Evolutionary conservation across 2,888 invertebrate genomes (phyloP).

Genomic region (Slavum lentiscoides): DNA sequence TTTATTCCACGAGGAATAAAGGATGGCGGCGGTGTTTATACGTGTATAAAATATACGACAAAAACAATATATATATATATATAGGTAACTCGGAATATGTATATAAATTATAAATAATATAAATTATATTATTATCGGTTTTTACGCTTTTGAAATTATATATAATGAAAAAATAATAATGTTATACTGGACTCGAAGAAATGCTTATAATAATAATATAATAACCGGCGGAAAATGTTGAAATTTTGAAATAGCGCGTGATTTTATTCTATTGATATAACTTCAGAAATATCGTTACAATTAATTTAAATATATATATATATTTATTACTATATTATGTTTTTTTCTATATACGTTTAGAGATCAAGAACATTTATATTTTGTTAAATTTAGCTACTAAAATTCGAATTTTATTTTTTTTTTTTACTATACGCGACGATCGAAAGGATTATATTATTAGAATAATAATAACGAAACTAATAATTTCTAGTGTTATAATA

Average conservation of each 20-base stretch:
- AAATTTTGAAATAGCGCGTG: no score
- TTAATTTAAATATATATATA: not conserved
- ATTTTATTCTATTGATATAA: no score
- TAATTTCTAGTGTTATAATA: conserved; percentile 9
- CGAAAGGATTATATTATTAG: not conserved
- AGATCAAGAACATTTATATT: conserved; percentile 32
- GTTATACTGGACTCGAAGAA: no score
- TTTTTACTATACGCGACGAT: conserved; percentile 5
- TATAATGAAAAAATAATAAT: no score
- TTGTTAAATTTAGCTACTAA: conserved; percentile 41
- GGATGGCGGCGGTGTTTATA: not conserved
- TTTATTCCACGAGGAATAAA: not conserved
- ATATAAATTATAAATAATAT: conserved; percentile 4
- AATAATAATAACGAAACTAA: conserved; percentile 19
- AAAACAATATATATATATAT: not conserved
- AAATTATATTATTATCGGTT: no score
- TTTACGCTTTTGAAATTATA: not conserved
- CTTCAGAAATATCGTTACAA: not conserved
- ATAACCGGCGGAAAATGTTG: no score
- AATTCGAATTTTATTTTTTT: conserved; percentile 3
- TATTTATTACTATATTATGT: not conserved
- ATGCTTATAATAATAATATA: no score
- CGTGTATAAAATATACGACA: not conserved
- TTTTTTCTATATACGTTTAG: conserved; percentile 5
- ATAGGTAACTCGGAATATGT: not conserved